Conservation (phyloP, 2,113 vertebrate genomes). For the Uropsilus gracilis region DNA sequence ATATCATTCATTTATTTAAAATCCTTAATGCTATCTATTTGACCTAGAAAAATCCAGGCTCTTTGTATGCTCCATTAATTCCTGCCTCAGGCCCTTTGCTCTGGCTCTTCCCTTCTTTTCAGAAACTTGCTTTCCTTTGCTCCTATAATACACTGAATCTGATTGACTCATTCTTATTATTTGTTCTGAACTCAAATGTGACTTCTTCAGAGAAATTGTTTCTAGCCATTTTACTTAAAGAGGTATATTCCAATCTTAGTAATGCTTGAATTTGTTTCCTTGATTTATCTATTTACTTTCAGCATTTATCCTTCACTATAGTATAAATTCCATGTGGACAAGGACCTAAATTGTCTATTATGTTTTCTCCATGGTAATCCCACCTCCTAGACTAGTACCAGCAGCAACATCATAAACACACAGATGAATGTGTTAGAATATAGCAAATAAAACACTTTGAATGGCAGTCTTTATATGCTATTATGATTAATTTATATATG, state of each 20-base stretch:
- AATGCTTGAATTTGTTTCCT: background rate
- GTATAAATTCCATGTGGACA: background rate
- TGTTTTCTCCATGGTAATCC: background rate
- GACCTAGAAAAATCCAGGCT: background rate
- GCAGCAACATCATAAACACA: background rate
- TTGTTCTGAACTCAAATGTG: background rate
- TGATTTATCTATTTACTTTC: background rate
- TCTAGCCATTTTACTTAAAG: background rate
- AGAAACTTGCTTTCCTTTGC: background rate
- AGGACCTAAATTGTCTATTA: background rate
- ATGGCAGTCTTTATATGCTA: background rate
- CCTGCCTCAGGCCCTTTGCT: background rate
- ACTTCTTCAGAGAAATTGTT: background rate
- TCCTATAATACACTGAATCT: background rate
- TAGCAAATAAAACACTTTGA: background rate
- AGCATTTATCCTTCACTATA: background rate
- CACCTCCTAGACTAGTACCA: background rate
- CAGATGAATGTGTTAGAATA: background rate
- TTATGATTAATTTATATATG: background rate
- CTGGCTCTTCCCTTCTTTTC: background rate
- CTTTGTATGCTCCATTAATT: background rate
- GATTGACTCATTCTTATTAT: background rate
- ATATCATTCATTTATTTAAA: conserved; percentile 23
- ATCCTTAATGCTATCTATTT: background rate
- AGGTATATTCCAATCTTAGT: background rate